Evolutionary conservation across 2,113 vertebrate genomes (phyloP), one percentile per base, ranked within the genome.

Genomic region (Indri indri): DNA sequence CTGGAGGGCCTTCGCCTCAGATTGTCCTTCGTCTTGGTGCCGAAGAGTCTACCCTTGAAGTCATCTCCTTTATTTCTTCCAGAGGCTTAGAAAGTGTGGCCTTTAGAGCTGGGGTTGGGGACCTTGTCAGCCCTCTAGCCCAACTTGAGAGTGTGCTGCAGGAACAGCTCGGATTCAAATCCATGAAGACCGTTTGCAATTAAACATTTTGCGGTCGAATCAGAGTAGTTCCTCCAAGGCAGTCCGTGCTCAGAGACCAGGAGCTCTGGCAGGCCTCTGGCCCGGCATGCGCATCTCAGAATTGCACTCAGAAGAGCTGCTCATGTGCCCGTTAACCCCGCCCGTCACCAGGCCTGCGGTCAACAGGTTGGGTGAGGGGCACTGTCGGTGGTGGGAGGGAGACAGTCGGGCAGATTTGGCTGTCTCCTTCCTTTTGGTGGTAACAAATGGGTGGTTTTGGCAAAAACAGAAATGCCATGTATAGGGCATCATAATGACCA

Each of bases 351-450:
- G 8, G 59, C 17, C 42, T 45, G 11, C 32, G 32, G 34, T 40
- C 50, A 37, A 63, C 5, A 42, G 40, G 2, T 50, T 40, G 47
- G 25, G 66, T 6, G 32, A 3, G 1, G 12, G 30, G 9, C 17
- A 9, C n/a, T 37, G 5, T 2, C 3, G 14, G 8, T 1, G 18
- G 16, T 2, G 4, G 17, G 10, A 20, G 1, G 4, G 34, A 40
- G 9, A 3, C 13, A 6, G 14, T 14, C 3, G 0, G 34, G 16
- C 45, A 37, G 30, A 32, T 25, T 27, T 25, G 45, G 12, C 37
- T 34, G 37, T n/a, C 50, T 65, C 34, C 25, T 70, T 34, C 61
- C 63, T 50, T n/a, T 40, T 7, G 17, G 61, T 25, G 9, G n/a
- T 14, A 74, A 88, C 2, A 18, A 52, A 47, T 57, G 16, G 9